Conservation (phyloP, 2,113 vertebrate species). For the Ardeotis arabs region DNA sequence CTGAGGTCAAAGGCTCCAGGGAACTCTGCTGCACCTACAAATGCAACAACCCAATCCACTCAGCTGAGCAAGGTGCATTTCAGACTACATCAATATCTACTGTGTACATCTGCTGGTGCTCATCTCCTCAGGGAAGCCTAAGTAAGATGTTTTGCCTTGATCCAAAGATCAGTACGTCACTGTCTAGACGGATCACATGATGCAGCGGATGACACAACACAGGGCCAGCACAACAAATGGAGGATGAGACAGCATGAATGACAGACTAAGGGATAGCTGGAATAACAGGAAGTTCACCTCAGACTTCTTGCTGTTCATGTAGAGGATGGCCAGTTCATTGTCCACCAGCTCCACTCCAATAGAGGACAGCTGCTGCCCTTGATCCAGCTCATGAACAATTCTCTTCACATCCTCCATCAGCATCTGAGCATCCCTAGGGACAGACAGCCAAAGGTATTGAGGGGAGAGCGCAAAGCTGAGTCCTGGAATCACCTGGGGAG, state of each 20-base stretch:
- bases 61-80: neutral
- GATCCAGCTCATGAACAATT: slow-evolving; percentile 92
- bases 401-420: slow-evolving; percentile 97
- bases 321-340: slow-evolving; percentile 92
- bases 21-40: neutral
- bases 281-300: slow-evolving; percentile 81
- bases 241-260: neutral
- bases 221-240: neutral
- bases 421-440: slow-evolving; percentile 93
- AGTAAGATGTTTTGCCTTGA: neutral
- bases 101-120: neutral
- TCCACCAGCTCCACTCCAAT: slow-evolving; percentile 95
- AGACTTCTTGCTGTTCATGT: slow-evolving; percentile 99
- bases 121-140: neutral
- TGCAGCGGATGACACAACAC: neutral
- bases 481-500: neutral
- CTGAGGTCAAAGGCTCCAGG: neutral
- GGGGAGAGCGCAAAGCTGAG: neutral
- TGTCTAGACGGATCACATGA: neutral
- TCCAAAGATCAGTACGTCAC: neutral
- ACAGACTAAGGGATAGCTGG: neutral
- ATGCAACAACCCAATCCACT: neutral
- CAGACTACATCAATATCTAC: neutral
- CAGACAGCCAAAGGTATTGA: neutral
- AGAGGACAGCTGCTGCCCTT: slow-evolving; percentile 89